phyloP scores from a whole-genome alignment of 2,113 vertebrate genomes.

The Ceuthmochares aereus region DNA sequence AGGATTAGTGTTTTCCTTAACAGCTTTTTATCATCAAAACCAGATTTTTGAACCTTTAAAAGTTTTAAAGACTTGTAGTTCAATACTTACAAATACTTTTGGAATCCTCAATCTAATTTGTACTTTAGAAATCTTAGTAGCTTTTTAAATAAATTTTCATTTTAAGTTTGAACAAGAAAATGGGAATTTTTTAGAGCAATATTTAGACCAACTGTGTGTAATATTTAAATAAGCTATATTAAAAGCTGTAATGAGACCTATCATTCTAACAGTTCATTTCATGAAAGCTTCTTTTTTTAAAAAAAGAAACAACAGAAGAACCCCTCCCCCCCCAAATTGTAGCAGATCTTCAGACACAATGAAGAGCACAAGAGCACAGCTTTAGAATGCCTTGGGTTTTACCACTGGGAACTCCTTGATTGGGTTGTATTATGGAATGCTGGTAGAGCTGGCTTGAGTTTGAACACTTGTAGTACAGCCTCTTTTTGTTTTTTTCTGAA shows the following conservation, averaged over 20 bases:
- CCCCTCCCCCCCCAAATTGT: no score
- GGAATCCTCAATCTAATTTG: rapidly evolving
- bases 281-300: not conserved
- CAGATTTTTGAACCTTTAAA: not conserved
- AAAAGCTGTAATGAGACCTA: not conserved
- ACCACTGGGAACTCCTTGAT: not conserved
- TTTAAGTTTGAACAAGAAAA: not conserved
- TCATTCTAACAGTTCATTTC: not conserved
- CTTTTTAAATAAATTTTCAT: not conserved
- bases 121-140: not conserved
- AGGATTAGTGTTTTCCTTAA: not conserved
- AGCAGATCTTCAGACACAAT: not conserved
- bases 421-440: not conserved
- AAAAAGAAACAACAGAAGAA: not conserved
- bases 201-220: not conserved
- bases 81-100: not conserved
- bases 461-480: not conserved
- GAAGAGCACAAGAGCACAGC: not conserved
- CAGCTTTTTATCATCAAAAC: rapidly evolving
- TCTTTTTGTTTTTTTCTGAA: not conserved
- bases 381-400: rapidly evolving
- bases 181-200: rapidly evolving
- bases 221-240: not conserved
- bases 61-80: not conserved
- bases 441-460: not conserved